These are phyloP conservation scores for Pogonocichla stellata DNA, from an alignment of 2,113 vertebrate species.

Conservation along the genomic window DNA sequence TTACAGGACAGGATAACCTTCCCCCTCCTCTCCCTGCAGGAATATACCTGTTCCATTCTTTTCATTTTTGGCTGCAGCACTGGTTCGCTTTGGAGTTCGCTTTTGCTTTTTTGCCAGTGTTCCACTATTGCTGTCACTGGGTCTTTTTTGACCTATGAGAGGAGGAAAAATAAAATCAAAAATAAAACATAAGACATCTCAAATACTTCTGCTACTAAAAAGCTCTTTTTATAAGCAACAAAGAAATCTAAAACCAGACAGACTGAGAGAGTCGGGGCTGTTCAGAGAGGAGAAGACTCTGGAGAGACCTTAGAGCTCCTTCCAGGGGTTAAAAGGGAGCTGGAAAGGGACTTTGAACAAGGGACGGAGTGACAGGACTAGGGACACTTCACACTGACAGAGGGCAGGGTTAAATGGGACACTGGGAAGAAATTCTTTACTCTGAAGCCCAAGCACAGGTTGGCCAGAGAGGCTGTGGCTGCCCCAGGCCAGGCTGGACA, in stretches of 20 bases:
- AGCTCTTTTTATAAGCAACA: not conserved
- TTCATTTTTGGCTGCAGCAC: conserved; percentile 81
- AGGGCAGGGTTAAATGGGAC: not conserved
- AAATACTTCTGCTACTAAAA: not conserved
- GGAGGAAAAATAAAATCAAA: not conserved
- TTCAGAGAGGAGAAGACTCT: not conserved
- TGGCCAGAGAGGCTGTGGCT: not conserved
- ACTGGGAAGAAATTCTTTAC: not conserved
- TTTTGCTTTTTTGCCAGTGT: conserved; percentile 91
- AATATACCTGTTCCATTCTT: conserved; percentile 90
- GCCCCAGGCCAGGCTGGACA: rapidly evolving
- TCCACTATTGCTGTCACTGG: conserved; percentile 80
- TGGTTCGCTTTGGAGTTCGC: conserved; percentile 89
- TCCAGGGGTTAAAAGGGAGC: not conserved
- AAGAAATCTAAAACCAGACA: not conserved
- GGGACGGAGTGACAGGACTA: not conserved
- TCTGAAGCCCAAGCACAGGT: not conserved
- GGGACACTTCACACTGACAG: not conserved
- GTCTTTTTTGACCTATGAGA: conserved; percentile 88
- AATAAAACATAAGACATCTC: not conserved
- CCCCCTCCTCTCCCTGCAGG: not conserved
- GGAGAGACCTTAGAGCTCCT: not conserved
- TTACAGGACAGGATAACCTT: not conserved
- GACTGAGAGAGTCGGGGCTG: not conserved
- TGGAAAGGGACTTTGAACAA: not conserved